Conservation (phyloP, 2,797 vertebrate genomes). For the Lagorchestes hirsutus region DNA sequence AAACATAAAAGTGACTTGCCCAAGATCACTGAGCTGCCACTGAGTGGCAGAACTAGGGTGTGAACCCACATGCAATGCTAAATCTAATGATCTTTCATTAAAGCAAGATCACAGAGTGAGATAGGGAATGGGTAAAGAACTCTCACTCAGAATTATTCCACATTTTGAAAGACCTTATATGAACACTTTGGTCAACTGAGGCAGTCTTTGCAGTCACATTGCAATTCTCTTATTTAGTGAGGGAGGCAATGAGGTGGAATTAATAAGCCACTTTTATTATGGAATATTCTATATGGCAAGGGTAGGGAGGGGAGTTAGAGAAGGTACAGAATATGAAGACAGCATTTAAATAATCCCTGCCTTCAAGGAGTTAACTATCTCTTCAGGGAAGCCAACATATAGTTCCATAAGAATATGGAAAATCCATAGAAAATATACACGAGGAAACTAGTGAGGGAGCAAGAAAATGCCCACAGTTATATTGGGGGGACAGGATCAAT, state of each 20-base stretch:
- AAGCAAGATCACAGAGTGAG: background rate
- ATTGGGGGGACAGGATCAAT: background rate
- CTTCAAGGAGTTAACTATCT: background rate
- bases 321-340: background rate
- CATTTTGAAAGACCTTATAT: background rate
- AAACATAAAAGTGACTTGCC: background rate
- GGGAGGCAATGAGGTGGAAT: background rate
- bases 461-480: background rate
- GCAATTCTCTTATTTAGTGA: background rate
- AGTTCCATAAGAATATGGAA: background rate
- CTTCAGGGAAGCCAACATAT: background rate
- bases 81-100: background rate
- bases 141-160: background rate
- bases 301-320: background rate
- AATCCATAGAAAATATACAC: background rate
- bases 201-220: background rate
- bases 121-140: background rate
- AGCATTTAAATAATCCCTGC: background rate
- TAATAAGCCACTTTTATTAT: background rate
- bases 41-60: background rate
- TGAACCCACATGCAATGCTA: background rate
- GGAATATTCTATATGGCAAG: background rate
- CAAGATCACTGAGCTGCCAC: background rate
- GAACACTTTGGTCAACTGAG: background rate
- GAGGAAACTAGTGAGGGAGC: background rate